Evolutionary conservation across 2,113 vertebrate species (phyloP), one percentile per base, ranked within the genome.

Genomic region (Panthera tigris): DNA sequence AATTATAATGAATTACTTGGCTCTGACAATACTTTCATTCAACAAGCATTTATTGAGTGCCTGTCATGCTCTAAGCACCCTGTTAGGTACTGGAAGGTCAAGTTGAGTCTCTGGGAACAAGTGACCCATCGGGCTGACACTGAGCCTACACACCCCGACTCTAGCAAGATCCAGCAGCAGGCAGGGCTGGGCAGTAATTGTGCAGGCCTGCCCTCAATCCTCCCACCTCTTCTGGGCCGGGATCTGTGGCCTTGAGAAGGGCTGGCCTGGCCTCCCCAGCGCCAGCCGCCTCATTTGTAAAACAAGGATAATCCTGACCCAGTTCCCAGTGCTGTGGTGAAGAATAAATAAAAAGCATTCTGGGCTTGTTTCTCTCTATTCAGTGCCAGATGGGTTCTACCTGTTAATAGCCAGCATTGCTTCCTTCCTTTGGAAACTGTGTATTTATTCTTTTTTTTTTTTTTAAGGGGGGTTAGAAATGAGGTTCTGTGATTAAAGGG

Each of bases 211-310:
- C 33, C 45, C 61, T 84, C 31, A 10, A 5, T 41, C 15, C 45
- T 41, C 27, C 39, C 7, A 18, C 36, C 41, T 69, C 74, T 55
- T 81, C 33, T 90, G 65, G 92, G 61, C 63, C 27, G 14, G 41
- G n/a, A 50, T 41, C 36, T 55, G n/a, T 33, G 73, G 57, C 89
- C 80, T 86, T 18, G 57, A 74, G 39, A 71, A 94, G 92, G 92
- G 65, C 82, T 89, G 41, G 66, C 76, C 82, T 96, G 84, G 68
- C 89, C 89, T 94, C 95, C 87, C 90, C 11, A 80, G 88, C 45
- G 95, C 91, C 31, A 57, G 91, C 73, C 11, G 2, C 91, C 93
- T 98, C 94, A 98, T 98, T 98, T 98, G 96, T 98, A 97, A 98
- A 98, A 98, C 97, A 88, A 94, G 97, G 88, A 68, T 80, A 95